Percentiles rank a stretch among this genome's conserved stretches.
Conservation (phyloP, 2,888 invertebrate species). For the Gerosis bhagava region DNA sequence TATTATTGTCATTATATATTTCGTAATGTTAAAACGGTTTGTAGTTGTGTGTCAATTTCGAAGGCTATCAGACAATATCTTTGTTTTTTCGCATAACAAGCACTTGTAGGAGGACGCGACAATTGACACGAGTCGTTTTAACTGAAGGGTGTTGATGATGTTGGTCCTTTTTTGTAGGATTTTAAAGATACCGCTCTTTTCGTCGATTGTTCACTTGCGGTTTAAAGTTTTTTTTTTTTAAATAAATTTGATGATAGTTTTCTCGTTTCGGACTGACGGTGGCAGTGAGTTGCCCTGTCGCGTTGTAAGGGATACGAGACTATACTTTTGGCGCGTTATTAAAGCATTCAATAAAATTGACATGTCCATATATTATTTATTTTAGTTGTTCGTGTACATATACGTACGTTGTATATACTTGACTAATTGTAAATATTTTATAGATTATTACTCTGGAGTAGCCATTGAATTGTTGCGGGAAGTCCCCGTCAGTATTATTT, state of each 20-base stretch:
- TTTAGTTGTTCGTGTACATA: slow-evolving; percentile 73
- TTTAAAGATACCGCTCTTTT: too few relatives aligned
- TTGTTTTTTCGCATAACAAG: slow-evolving; percentile 9
- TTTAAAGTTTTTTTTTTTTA: too few relatives aligned
- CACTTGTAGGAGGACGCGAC: slow-evolving; percentile 12
- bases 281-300: too few relatives aligned
- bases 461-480: slow-evolving; percentile 47
- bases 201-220: not conserved
- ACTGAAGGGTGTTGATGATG: not conserved
- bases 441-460: slow-evolving; percentile 48
- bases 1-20: slow-evolving; percentile 74
- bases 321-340: too few relatives aligned
- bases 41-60: slow-evolving; percentile 79
- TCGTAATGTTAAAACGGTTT: slow-evolving; percentile 74
- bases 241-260: slow-evolving; percentile 8
- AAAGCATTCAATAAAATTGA: slow-evolving; percentile 75
- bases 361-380: slow-evolving; percentile 74
- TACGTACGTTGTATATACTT: slow-evolving; percentile 69
- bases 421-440: slow-evolving; percentile 65
- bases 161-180: too few relatives aligned
- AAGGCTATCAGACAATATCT: slow-evolving; percentile 74
- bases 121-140: slow-evolving; percentile 4
- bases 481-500: slow-evolving; percentile 73
- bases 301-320: too few relatives aligned
- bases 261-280: too few relatives aligned